phyloP scores from a whole-genome alignment of 2,888 invertebrate genomes.

The Synanthedon vespiformis region DNA sequence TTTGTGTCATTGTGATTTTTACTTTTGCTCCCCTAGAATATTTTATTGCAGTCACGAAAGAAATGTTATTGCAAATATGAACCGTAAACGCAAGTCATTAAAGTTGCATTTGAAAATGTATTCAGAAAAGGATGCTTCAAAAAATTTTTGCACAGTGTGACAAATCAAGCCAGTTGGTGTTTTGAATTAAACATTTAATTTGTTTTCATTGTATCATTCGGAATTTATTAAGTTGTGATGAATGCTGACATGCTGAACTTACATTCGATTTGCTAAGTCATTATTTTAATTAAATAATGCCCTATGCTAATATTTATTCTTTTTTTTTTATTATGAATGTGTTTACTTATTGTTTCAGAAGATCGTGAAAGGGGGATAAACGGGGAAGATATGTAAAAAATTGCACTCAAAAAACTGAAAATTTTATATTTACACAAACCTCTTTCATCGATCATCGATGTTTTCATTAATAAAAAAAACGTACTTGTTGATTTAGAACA shows the following conservation, averaged over 20 bases:
- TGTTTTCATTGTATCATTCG: conserved; percentile 49
- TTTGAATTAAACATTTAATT: conserved; percentile 65
- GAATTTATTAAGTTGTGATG: conserved; percentile 26
- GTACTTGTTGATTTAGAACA: too few species aligned
- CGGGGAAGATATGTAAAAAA: too few species aligned
- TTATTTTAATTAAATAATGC: conserved; percentile 35
- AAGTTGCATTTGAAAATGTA: not conserved
- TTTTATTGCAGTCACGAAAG: not conserved
- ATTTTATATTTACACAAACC: too few species aligned
- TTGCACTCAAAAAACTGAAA: too few species aligned
- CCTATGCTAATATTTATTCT: not conserved
- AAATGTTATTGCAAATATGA: not conserved
- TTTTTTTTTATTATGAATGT: too few species aligned
- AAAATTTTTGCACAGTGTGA: conserved; percentile 19
- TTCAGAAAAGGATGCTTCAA: not conserved
- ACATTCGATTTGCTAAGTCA: conserved; percentile 48
- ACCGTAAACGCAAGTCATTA: not conserved
- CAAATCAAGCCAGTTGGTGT: conserved; percentile 53
- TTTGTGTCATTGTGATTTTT: not conserved
- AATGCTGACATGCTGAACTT: conserved; percentile 24
- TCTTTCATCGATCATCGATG: too few species aligned
- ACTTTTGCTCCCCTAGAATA: not conserved
- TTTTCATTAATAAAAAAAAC: too few species aligned
- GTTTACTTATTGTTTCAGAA: too few species aligned
- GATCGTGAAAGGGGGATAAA: too few species aligned